A percentile compares a stretch with the other conserved stretches of the same genome.
phyloP scores from a whole-genome alignment of 2,113 vertebrate species.

The Elaphurus davidianus region DNA sequence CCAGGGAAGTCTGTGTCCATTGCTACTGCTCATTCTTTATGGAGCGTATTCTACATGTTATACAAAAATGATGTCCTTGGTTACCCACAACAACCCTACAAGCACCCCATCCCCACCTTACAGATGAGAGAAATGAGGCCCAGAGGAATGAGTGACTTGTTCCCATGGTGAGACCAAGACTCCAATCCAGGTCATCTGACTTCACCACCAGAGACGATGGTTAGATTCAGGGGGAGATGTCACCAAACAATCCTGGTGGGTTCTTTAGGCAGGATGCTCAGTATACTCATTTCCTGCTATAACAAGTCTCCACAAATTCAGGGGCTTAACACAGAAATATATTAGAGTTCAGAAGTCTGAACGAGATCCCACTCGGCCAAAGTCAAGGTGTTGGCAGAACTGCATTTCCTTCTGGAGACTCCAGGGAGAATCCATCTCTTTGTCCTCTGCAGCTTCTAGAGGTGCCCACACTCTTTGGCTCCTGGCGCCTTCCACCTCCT shows the following conservation, averaged over 20 bases:
- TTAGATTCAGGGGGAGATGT: background rate
- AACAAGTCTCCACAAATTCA: background rate
- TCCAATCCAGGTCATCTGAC: background rate
- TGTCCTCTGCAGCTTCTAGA: background rate
- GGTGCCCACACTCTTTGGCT: background rate
- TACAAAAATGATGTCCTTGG: no score
- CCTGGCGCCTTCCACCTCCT: background rate
- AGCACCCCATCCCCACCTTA: background rate
- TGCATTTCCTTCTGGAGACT: background rate
- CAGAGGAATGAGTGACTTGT: background rate
- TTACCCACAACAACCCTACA: background rate
- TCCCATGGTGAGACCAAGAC: background rate
- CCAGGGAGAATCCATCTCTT: background rate
- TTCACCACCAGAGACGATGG: background rate
- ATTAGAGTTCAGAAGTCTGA: background rate
- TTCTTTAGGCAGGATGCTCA: background rate
- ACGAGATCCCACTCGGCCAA: background rate
- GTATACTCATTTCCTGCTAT: background rate
- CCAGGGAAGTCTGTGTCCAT: fast-evolving
- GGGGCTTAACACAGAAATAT: background rate
- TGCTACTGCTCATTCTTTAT: background rate
- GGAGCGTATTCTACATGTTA: background rate
- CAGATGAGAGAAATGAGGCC: background rate
- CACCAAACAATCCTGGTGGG: background rate
- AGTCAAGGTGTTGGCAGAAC: background rate